These are phyloP conservation scores for Alentia gelatinosa DNA, from an alignment of 2,888 invertebrate species.

Conservation along the genomic window DNA sequence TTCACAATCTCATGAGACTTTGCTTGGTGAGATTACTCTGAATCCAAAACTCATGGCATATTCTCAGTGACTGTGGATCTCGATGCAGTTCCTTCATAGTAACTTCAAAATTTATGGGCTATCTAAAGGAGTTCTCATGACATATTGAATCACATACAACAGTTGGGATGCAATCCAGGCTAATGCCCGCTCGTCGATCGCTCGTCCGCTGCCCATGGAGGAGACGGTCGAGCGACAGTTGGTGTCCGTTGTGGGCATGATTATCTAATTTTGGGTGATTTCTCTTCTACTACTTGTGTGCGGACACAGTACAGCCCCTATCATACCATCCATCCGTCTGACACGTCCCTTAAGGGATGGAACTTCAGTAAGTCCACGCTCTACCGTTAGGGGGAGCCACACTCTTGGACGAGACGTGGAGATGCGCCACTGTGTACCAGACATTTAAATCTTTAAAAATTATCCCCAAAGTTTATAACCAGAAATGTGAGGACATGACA, in stretches of 20 bases:
- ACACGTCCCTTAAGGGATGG: conserved; percentile 90
- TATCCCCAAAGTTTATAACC: too few species aligned
- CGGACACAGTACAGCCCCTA: conserved; percentile 84
- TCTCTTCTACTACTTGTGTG: not conserved
- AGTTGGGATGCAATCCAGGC: not conserved
- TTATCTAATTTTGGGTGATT: not conserved
- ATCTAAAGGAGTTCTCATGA: too few species aligned
- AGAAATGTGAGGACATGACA: too few species aligned
- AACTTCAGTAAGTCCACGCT: conserved; percentile 83
- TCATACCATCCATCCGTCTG: conserved; percentile 91
- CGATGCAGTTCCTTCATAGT: too few species aligned
- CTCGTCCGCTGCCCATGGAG: not conserved
- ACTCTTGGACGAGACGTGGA: not conserved
- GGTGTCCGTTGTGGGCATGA: not conserved
- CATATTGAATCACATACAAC: not conserved
- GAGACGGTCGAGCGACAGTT: not conserved
- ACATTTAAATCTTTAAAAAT: too few species aligned
- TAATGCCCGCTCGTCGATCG: not conserved
- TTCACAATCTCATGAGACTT: too few species aligned
- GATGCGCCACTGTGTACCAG: too few species aligned
- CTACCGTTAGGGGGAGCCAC: not conserved
- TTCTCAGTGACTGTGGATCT: too few species aligned
- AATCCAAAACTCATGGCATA: too few species aligned
- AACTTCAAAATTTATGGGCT: too few species aligned
- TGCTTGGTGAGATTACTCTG: too few species aligned